Base-by-base conservation (phyloP, 2,113 vertebrate genomes). In the Chlamydotis undulata region DNA sequence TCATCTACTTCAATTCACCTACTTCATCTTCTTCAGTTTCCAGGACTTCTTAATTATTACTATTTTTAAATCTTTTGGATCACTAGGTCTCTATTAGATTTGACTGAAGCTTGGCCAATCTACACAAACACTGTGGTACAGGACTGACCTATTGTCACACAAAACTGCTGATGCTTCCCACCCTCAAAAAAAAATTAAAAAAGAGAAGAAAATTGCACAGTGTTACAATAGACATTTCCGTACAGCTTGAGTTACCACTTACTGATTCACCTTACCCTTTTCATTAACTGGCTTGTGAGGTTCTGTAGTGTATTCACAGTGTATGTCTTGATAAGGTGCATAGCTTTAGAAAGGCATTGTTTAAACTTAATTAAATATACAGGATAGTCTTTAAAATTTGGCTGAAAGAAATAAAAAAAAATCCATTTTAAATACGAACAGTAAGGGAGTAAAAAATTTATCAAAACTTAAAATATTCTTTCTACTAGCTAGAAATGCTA, bases 271-370 rank as follows among this genome's bases (percentile, higher is more conserved):
- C 99, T 98, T 98, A 99, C 99, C 99, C 99, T 98, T 98, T 99
- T 99, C 35, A 98, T 98, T 95, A 99, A 98, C 95, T 99, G 99
- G 94, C 88, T 98, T 61, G 99, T 99, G 91, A 99, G 99, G 96
- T 99, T 99, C 89, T 99, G 99, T 83, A 99, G 97, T 49, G 98
- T 99, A 95, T 99, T 99, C 94, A 99, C 99, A 95, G 98, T 99
- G 95, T 99, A 98, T 11, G 97, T 98, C 98, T 99, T 99, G 98
- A 99, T 99, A 84, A 99, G 99, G 89, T 99, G 99, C 98, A 99
- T 98, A 96, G 99, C 99, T 99, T 99, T 99, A 80, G 99, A 99
- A 95, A 99, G 99, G 97, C 99, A 99, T 93, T 99, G 99, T 90
- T 99, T 99, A 97, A 99, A 99, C 93, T 99, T 99, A 33, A 97